Base-by-base conservation (phyloP, 2,797 vertebrate species). In the Peromyscus attwateri region DNA sequence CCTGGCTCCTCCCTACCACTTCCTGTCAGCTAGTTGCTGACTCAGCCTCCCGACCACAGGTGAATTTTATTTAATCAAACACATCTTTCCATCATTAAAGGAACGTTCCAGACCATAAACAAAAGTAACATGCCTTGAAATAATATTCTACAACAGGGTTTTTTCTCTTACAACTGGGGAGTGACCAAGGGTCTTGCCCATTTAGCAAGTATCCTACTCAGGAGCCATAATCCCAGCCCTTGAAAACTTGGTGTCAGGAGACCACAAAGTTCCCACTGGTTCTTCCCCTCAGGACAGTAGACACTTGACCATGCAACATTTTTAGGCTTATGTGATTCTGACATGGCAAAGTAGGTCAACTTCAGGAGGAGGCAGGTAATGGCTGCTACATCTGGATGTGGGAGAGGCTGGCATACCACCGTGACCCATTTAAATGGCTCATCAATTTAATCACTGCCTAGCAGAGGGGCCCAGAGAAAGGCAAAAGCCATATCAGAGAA, bases 381-480 rank as follows among this genome's bases (percentile, higher is more conserved):
- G 89, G 73, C 89, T 34, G 5, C 80, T 34, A 0, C 80, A 37
- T 16, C 40, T 14, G 1, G 10, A 4, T 55, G 0, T 4, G 6
- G n/a, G 43, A 52, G 43, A 31, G 73, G 37, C 55, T 49, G 81
- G 19, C 12, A 17, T 6, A 0, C 6, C 17, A 31, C 27, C 3
- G 68, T 40, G 19, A 62, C 29, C 27, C 2, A 6, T 57, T 62
- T 52, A 87, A n/a, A 0, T 12, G 52, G 27, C 43, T 46, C 31
- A 77, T 49, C 31, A 16, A 0, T 27, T 43, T 40, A 1, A 52
- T 43, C 77, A 34, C 46, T 68, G 77, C 49, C 73, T n/a, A 14
- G 23, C 60, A 43, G 60, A 52, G 75, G 68, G 34, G 31, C 55
- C 57, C n/a, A 31, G 52, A 81, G 43, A 68, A 62, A 57, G 23